These are phyloP conservation scores for Glaucidium brasilianum DNA, from an alignment of 2,113 vertebrate species.

Conservation along the genomic window DNA sequence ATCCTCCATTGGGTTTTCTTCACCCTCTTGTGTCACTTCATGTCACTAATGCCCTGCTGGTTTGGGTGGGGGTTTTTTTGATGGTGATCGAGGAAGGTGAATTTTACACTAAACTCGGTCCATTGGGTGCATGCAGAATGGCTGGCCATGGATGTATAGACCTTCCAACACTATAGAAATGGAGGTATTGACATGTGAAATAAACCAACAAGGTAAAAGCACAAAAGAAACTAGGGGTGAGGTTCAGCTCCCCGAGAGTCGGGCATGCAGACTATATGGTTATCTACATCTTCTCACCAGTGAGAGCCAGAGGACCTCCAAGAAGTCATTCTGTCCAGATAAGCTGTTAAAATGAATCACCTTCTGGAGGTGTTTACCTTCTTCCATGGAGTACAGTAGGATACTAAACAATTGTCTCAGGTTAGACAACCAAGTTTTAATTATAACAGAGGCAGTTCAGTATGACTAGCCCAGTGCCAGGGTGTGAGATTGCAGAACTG, in stretches of 20 bases:
- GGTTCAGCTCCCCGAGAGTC: background rate
- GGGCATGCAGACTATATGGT: background rate
- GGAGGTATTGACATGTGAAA: background rate
- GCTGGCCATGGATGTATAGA: background rate
- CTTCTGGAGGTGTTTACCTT: conserved; percentile 1
- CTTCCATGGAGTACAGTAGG: background rate
- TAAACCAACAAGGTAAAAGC: background rate
- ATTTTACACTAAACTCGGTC: background rate
- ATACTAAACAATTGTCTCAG: background rate
- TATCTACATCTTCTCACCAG: background rate
- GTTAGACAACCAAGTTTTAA: background rate
- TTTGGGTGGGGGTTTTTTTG: background rate
- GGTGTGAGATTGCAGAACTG: background rate
- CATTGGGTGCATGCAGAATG: fast-evolving
- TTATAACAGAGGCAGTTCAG: background rate
- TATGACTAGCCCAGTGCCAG: background rate
- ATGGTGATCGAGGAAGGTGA: background rate
- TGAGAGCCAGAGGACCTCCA: background rate
- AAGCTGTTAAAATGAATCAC: conserved; percentile 18
- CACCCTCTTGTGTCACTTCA: background rate
- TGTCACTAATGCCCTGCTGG: background rate
- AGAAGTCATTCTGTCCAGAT: conserved; percentile 18
- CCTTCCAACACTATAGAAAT: background rate
- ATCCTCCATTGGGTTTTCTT: fast-evolving
- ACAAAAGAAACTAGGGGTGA: background rate